Evolutionary conservation across 1,140 invertebrate species (phyloP).

Genomic region (Diachasma alloeum): DNA sequence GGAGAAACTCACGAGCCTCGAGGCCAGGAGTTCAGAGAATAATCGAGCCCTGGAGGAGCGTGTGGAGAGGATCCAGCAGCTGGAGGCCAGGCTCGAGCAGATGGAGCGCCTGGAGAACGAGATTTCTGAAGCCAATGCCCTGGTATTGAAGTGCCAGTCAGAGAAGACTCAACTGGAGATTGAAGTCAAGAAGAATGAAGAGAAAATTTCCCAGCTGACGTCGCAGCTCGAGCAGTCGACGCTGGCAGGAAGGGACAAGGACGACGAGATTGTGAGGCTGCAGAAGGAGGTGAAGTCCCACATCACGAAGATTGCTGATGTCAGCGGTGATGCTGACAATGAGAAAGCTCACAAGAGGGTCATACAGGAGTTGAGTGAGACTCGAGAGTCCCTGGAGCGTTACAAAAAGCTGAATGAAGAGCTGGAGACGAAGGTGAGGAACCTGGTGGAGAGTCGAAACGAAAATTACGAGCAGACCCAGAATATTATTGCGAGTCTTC

Average conservation of each 20-base stretch:
- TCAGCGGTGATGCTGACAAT: not conserved
- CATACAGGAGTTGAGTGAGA: conserved; percentile 25
- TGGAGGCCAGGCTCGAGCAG: not conserved
- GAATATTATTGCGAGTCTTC: not conserved
- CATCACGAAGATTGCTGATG: not conserved
- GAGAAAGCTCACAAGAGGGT: conserved; percentile 27
- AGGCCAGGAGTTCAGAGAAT: not conserved
- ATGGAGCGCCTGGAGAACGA: conserved; percentile 27
- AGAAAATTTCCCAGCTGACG: not conserved
- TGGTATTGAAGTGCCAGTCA: not conserved
- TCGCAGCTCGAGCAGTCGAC: not conserved
- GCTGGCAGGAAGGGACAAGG: conserved; percentile 7
- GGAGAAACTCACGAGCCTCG: not conserved
- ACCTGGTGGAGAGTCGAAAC: not conserved
- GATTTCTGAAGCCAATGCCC: conserved; percentile 27
- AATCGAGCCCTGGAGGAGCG: not conserved
- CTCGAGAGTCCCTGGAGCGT: not conserved
- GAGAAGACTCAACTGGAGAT: conserved; percentile 40
- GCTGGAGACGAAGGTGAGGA: not conserved
- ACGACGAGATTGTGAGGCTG: conserved; percentile 23
- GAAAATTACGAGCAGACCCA: not conserved
- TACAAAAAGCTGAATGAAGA: conserved; percentile 5
- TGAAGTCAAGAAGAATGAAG: conserved; percentile 24
- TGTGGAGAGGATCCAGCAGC: not conserved
- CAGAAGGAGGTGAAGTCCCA: conserved; percentile 11